Base-by-base conservation (phyloP, 2,113 vertebrate genomes). In the Tachuris rubrigastra region DNA sequence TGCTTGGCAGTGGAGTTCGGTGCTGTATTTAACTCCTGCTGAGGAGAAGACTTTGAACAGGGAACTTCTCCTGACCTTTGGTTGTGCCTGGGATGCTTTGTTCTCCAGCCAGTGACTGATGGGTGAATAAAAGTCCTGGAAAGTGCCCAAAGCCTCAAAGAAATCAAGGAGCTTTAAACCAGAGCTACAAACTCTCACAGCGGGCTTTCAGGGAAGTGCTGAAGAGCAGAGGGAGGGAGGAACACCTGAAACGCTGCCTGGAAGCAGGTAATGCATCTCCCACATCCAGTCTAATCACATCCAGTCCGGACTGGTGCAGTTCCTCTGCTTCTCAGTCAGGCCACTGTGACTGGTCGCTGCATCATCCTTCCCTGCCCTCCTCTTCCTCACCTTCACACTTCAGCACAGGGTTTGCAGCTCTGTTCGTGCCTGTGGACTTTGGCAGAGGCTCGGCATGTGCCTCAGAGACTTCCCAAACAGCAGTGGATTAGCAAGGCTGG, bases 41-140 rank as follows among this genome's bases (percentile, higher is more conserved):
- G 91, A 71, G 86, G 25, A 77, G 49, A 72, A 28, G 37, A 14
- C 84, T 92, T 89, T 84, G 89, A 92, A 60, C 44, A 18, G 68
- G 76, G 79, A 80, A 66, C 63, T 41, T 76, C 58, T 73, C 75
- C 25, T 63, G 89, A 90, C 87, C 89, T 92, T 71, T 30, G 50
- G 20, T 73, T 69, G 16, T 41, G 15, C 50, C 28, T 79, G 63
- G 33, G 73, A 46, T 0, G 7, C 68, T 95, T 91, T 84, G 31
- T 59, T 88, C 93, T 92, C 42, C 55, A 81, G 63, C 49, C 84
- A 60, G 76, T 25, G 63, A 49, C 63, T 86, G 83, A 52, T 27
- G 59, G 91, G 72, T 69, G 87, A 87, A 84, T 49, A n/a, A 42
- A 62, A 91, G 58, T 8, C 76, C 73, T 81, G 89, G 17, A 18